Base-by-base conservation (phyloP, 2,797 vertebrate genomes). In the Silurus lanzhouensis region DNA sequence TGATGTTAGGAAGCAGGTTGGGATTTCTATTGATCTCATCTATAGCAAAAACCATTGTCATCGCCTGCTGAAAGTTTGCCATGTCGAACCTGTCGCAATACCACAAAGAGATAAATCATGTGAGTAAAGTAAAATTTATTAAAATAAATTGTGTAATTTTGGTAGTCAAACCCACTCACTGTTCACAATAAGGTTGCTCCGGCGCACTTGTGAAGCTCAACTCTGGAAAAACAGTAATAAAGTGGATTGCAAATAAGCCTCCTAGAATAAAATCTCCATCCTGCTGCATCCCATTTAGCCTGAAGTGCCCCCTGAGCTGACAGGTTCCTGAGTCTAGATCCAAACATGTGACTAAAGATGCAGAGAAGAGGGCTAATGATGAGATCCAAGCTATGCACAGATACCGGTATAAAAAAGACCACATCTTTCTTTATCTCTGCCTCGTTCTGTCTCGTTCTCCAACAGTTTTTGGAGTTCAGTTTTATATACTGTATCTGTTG, bases 1-100 rank as follows among this genome's bases (percentile, higher is more conserved):
- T 94, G 81, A 95, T 81, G 77, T 94, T 94, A 3, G 93, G 93
- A 2, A 95, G 90, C 31, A 95, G 77, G 15, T 89, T 81, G 0
- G 89, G 66, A 86, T 92, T 92, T 55, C 79, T 93, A 91, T 95
- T 95, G 83, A 95, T 93, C 84, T 95, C 93, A 55, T 95, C 88
- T 55, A 94, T 89, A 22, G 93, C 91, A 88, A 92, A 95, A 19
- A 87, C 91, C 93, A 95, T 94, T 20, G 92, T 92, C 83, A 91
- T 89, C n/a, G 90, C 92, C 46, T 89, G 87, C 64, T 91, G 89
- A 60, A 93, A 93, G 14, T 89, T 92, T 86, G 83, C n/a, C 80
- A 91, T 82, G 75, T 93, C 88, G 88, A 94, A 90, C 79, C 93
- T 94, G 86, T 72, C 8, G 84, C 4, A 75, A 31, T n/a, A 84